Conservation (phyloP, 2,888 invertebrate species). For the Plutella xylostella region DNA sequence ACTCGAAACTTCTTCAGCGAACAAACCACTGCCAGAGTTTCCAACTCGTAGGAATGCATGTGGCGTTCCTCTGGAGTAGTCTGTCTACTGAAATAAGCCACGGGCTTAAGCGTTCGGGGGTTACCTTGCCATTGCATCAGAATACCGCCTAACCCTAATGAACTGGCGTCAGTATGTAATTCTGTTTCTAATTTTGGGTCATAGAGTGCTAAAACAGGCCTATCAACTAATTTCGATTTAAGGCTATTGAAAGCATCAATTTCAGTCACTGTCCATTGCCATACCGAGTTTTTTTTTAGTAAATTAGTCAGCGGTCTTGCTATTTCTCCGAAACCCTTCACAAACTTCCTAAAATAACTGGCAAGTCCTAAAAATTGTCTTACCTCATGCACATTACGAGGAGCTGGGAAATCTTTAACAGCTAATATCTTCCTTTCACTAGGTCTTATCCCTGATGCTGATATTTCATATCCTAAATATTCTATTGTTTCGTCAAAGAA, state of each 20-base stretch:
- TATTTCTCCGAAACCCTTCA: conserved; percentile 15
- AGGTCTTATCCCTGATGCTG: not conserved
- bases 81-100: conserved; percentile 25
- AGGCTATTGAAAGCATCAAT: conserved; percentile 4
- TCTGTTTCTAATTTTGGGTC: no score
- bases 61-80: conserved; percentile 24
- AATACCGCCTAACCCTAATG: conserved; percentile 24
- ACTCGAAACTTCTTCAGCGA: conserved; percentile 26
- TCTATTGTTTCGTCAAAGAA: no score
- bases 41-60: conserved; percentile 30
- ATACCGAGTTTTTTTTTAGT: conserved; percentile 15
- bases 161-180: conserved; percentile 29
- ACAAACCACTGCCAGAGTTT: no score
- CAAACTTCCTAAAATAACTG: not conserved
- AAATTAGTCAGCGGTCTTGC: conserved; percentile 17
- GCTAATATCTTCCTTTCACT: not conserved
- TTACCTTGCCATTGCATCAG: no score
- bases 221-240: no score
- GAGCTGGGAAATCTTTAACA: not conserved
- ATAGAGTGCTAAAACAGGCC: no score
- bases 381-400: not conserved
- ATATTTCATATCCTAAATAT: not conserved
- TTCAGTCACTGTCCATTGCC: conserved; percentile 13
- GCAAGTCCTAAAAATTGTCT: not conserved
- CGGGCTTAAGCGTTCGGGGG: no score